Evolutionary conservation across 1,140 invertebrate species (phyloP), one percentile per base, ranked within the genome.

Genomic region (Pogonomyrmex barbatus): DNA sequence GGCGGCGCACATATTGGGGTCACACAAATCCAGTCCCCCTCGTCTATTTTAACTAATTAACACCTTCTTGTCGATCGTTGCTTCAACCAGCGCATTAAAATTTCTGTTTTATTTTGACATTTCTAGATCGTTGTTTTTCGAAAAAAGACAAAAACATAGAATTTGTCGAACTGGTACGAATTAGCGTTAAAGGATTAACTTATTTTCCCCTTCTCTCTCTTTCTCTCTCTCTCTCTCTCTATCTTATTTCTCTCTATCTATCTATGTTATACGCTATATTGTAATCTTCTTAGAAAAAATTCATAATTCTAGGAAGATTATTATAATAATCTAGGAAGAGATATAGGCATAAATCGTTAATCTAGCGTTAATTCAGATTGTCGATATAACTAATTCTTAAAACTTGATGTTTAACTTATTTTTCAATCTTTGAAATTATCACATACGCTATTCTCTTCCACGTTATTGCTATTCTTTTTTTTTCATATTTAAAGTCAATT

Each of bases 41-140:
- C 90, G 90, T 94, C 93, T 93, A 92, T 94, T 94, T 92, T 92
- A 93, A 93, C 88, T 92, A 93, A 94, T 93, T 93, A 91, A 94
- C 93, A 92, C 90, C 91, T 92, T 90, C 86, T 93, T 91, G 91
- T 90, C 89, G 86, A 91, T 94, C 91, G 90, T 92, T 90, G 86
- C 82, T 89, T 88, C 89, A 93, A 94, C 92, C 93, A 93, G 92
- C 89, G 92, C 92, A 91, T 84, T 62, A 56, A 0, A 47, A 12
- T 83, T 24, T 33, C 10, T 0, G 8, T 83, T 62, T 75, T 50
- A 62, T 75, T 73, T 83, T 73, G 12, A 56, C 52, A 54, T 54
- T 62, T 50, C 14, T 10, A 67, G 4, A 47, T 8, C 6, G 30
- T 14, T 24, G 12, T 12, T 79, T 67, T 68, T 6, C 5, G 8